Evolutionary conservation across 2,797 vertebrate species (phyloP).

Genomic region (Passerculus sandwichensis): DNA sequence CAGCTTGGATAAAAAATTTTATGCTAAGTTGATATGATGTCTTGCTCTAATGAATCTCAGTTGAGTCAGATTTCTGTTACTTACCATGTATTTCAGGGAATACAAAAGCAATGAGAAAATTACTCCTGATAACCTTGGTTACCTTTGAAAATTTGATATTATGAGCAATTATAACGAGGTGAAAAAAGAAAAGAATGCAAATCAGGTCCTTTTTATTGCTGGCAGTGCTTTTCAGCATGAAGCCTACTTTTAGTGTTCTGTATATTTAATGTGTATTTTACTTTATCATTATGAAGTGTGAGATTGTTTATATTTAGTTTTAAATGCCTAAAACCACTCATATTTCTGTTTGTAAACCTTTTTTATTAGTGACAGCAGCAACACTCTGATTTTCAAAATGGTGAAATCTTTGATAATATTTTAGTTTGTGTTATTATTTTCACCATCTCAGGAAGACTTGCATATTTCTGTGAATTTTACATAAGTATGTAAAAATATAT

Average conservation of each 20-base stretch:
- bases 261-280: background rate
- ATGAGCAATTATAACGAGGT: background rate
- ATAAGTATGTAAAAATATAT: background rate
- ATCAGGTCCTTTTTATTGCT: background rate
- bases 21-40: background rate
- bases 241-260: background rate
- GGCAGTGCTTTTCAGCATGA: background rate
- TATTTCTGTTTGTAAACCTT: background rate
- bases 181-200: background rate
- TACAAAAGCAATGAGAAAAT: conserved; percentile 16
- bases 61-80: background rate
- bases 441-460: background rate
- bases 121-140: background rate
- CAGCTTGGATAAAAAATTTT: background rate
- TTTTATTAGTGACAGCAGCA: background rate
- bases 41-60: background rate
- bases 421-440: background rate
- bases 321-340: background rate
- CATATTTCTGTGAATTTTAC: background rate
- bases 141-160: background rate
- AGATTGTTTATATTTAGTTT: background rate
- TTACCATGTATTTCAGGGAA: background rate
- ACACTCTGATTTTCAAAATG: background rate
- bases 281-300: background rate
- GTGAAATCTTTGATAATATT: background rate